phyloP scores from a whole-genome alignment of 2,888 invertebrate species.

The Mechanitis mazaeus region DNA sequence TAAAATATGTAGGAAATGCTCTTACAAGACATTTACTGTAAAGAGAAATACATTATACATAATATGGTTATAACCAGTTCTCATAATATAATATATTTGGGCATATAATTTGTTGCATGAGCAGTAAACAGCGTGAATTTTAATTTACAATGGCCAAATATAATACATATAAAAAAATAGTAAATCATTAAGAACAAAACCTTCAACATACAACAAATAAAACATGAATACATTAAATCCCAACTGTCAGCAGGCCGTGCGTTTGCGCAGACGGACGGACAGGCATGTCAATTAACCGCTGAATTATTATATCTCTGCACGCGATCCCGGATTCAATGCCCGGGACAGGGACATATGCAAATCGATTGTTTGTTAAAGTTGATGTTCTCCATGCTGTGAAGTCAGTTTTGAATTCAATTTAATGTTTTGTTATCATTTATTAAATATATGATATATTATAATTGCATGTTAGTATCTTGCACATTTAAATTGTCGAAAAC shows the following conservation, averaged over 20 bases:
- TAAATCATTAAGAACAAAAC: constrained; percentile 4
- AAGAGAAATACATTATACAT: not conserved
- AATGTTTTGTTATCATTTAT: not conserved
- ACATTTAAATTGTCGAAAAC: too few relatives aligned
- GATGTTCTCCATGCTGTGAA: constrained; percentile 13
- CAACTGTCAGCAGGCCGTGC: constrained; percentile 24
- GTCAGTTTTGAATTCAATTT: not conserved
- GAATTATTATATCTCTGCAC: constrained; percentile 46
- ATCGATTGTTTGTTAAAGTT: constrained; percentile 28
- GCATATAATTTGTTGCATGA: too few relatives aligned
- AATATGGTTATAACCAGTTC: not conserved
- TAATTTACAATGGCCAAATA: not conserved
- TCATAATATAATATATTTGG: too few relatives aligned
- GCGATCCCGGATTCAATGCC: constrained; percentile 40
- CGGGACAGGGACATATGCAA: constrained; percentile 28
- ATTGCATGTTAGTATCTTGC: too few relatives aligned
- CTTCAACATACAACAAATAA: constrained; percentile 22
- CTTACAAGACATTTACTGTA: too few relatives aligned
- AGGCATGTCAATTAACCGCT: constrained; percentile 53
- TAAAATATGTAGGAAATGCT: too few relatives aligned
- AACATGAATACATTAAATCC: constrained; percentile 19
- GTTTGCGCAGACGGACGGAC: constrained; percentile 30
- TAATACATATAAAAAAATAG: not conserved
- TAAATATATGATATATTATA: not conserved
- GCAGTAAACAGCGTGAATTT: too few relatives aligned